Conservation (phyloP, 1,140 invertebrate genomes). For the Cherax destructor region DNA sequence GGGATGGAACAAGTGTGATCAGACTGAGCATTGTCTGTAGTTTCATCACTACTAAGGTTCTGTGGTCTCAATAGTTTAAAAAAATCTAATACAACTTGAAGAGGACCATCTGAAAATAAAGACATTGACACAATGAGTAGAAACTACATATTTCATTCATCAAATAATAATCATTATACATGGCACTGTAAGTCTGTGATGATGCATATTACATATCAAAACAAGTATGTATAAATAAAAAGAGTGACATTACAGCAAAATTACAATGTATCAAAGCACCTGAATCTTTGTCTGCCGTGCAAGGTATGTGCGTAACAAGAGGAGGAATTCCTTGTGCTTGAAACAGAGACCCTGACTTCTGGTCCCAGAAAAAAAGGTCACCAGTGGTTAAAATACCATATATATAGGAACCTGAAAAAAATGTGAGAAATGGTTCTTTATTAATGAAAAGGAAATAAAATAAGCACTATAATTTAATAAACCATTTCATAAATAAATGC, state of each 20-base stretch:
- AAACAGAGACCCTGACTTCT: background rate
- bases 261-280: background rate
- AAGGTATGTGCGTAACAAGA: background rate
- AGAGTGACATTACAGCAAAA: background rate
- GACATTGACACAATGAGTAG: background rate
- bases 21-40: background rate
- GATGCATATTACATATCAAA: too few relatives aligned
- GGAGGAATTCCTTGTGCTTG: conserved; percentile 33
- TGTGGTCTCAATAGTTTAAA: conserved; percentile 26
- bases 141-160: background rate
- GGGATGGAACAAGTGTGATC: background rate
- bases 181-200: too few relatives aligned
- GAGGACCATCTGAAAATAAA: conserved; percentile 16
- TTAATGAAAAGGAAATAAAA: too few relatives aligned
- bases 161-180: too few relatives aligned
- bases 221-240: too few relatives aligned
- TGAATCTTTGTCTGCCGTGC: background rate
- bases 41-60: background rate
- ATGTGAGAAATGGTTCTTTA: background rate
- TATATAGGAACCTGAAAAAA: conserved; percentile 16
- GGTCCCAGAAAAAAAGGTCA: conserved; percentile 36
- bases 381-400: conserved; percentile 34
- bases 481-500: too few relatives aligned
- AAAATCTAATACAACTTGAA: conserved; percentile 16
- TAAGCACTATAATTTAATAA: too few relatives aligned